A percentile compares a stretch with the other conserved stretches of the same genome.
These are phyloP conservation scores for Malthinus flaveolus DNA, from an alignment of 2,888 invertebrate genomes.

Conservation along the genomic window DNA sequence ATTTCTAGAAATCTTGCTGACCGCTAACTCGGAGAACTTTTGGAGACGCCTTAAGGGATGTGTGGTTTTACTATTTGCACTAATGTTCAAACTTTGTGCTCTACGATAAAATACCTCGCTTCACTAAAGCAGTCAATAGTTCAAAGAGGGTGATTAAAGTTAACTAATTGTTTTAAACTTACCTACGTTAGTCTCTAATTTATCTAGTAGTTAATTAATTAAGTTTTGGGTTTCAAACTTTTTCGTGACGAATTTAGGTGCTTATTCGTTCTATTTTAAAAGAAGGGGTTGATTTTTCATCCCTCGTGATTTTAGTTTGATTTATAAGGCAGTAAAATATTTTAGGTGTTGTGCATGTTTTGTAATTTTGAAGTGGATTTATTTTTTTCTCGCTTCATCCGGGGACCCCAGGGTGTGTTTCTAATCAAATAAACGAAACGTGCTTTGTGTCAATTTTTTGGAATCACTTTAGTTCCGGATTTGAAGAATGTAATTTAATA, in stretches of 20 bases:
- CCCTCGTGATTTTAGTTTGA: conserved; percentile 15
- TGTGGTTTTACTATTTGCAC: conserved; percentile 12
- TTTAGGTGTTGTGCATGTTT: not conserved
- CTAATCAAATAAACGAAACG: not conserved
- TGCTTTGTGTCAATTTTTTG: not conserved
- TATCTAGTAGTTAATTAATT: too few species aligned
- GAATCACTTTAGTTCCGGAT: not conserved
- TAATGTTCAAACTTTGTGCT: not conserved
- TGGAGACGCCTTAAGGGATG: conserved; percentile 8
- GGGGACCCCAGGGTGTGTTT: too few species aligned
- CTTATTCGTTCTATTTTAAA: too few species aligned
- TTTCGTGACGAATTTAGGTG: too few species aligned
- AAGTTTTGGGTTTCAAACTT: too few species aligned
- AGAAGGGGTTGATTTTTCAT: conserved; percentile 1
- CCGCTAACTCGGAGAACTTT: conserved; percentile 15
- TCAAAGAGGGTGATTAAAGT: too few species aligned
- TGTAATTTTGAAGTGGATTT: conserved; percentile 4
- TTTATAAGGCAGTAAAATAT: conserved; percentile 9
- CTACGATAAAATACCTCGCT: not conserved
- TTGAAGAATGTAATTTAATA: too few species aligned
- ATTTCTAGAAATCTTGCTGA: conserved; percentile 11
- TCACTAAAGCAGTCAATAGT: not conserved
- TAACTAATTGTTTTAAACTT: too few species aligned
- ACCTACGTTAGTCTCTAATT: too few species aligned
- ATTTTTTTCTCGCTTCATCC: not conserved